A percentile compares a stretch with the other conserved stretches of the same genome.
Evolutionary conservation across 2,797 vertebrate genomes (phyloP).

Genomic region (Amniataba percoides): DNA sequence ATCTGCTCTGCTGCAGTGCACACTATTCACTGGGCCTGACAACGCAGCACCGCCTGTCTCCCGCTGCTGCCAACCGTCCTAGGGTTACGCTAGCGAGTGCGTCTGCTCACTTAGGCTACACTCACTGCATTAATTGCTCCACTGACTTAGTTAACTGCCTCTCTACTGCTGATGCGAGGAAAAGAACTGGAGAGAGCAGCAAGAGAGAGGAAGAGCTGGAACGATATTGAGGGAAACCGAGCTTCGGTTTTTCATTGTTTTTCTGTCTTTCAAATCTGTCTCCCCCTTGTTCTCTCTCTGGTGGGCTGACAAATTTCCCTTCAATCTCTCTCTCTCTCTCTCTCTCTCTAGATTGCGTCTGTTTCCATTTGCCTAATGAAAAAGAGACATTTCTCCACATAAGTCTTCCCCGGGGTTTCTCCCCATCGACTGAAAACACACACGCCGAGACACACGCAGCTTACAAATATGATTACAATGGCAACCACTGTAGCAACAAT

Average conservation of each 20-base stretch:
- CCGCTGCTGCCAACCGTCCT: slow-evolving; percentile 48
- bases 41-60: slow-evolving; percentile 36
- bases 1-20: slow-evolving; percentile 39
- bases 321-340: not conserved
- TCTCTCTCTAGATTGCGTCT: slow-evolving; percentile 54
- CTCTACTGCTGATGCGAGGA: slow-evolving; percentile 56
- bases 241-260: slow-evolving; percentile 40
- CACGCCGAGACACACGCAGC: slow-evolving; percentile 32
- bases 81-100: slow-evolving; percentile 39
- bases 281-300: slow-evolving; percentile 24
- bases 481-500: slow-evolving; percentile 49
- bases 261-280: slow-evolving; percentile 18
- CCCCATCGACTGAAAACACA: slow-evolving; percentile 49
- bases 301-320: slow-evolving; percentile 54
- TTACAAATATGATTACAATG: slow-evolving; percentile 69
- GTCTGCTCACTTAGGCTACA: slow-evolving; percentile 67
- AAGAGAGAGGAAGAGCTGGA: slow-evolving; percentile 5
- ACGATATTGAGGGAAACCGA: slow-evolving; percentile 17
- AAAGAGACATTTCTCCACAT: slow-evolving; percentile 69
- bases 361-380: slow-evolving; percentile 80
- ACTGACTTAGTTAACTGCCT: slow-evolving; percentile 80
- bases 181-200: slow-evolving; percentile 28
- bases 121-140: slow-evolving; percentile 82
- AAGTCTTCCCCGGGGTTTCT: slow-evolving; percentile 63
- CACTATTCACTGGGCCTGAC: slow-evolving; percentile 50